Base-by-base conservation (phyloP, 2,797 vertebrate species). In the Sylvilagus floridanus region DNA sequence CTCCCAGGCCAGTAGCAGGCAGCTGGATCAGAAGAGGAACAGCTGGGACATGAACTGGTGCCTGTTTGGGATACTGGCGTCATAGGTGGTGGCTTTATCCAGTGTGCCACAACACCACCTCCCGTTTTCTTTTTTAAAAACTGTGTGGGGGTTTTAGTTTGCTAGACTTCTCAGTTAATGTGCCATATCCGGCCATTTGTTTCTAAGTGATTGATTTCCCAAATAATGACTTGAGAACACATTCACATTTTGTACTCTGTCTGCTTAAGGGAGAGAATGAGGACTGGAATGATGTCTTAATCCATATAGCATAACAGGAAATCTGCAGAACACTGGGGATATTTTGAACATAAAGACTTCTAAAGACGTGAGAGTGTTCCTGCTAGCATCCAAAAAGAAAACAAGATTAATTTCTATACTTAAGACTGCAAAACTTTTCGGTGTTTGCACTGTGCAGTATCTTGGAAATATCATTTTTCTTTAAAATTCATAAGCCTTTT, bases 401-500 rank as follows among this genome's bases (percentile, higher is more conserved):
- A 68, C 19, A 30, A 16, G 24, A 60, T 78, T 60, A 63, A 88
- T 69, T 73, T 78, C 42, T 10, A 83, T 6, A 24, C 5, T 47
- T 71, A 8, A 71, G 12, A 76, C 13, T 72, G 62, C 26, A 87
- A 8, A 62, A 72, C 37, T 71, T 92, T 69, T 30, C 28, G 65
- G 5, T 37, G 62, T 82, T 91, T 63, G 11, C 30, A 2, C 52
- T 72, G 28, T 71, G 52, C 75, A n/a, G 26, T 87, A 81, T 81
- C 42, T 93, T 77, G 42, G 12, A 73, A 92, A 63, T 86, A 72
- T 57, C 28, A 35, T 76, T 87, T 92, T 95, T 66, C 88, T 88
- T 81, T 93, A 30, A 89, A 85, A 86, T 86, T 72, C 26, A 14
- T 47, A 17, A 54, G 13, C 17, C 9, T 66, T 95, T 86, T 57